A percentile compares a stretch with the other conserved stretches of the same genome.
phyloP scores from a whole-genome alignment of 2,888 invertebrate species.

The Acrobasis suavella region DNA sequence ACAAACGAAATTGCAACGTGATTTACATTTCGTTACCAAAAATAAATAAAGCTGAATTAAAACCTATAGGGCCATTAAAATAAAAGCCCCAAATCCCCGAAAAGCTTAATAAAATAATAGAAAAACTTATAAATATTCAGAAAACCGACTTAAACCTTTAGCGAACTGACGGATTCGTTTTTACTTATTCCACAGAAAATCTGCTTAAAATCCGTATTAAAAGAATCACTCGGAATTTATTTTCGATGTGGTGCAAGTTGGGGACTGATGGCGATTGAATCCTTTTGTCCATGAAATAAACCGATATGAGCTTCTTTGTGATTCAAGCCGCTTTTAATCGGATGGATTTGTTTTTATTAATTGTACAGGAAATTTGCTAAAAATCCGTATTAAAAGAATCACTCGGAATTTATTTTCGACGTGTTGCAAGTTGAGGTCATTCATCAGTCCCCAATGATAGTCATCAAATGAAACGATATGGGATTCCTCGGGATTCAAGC shows the following conservation, averaged over 20 bases:
- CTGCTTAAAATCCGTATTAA: conserved; percentile 82
- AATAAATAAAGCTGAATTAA: conserved; percentile 56
- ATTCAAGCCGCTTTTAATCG: no score
- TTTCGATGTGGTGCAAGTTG: conserved; percentile 49
- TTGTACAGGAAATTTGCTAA: conserved; percentile 82
- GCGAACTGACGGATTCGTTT: conserved; percentile 80
- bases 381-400: conserved; percentile 82
- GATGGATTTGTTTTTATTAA: conserved; percentile 82
- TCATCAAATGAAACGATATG: no score
- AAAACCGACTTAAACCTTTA: conserved; percentile 72
- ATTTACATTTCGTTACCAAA: conserved; percentile 21
- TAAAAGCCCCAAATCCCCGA: conserved; percentile 52
- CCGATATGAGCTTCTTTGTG: no score
- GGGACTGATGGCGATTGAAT: conserved; percentile 29
- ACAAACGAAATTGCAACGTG: conserved; percentile 10
- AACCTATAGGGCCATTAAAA: conserved; percentile 62
- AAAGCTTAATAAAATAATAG: conserved; percentile 78
- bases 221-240: conserved; percentile 82
- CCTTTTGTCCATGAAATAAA: no score
- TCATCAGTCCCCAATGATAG: no score
- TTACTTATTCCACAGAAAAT: conserved; percentile 82
- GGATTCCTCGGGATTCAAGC: no score
- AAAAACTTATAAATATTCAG: conserved; percentile 82
- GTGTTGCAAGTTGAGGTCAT: conserved; percentile 38
- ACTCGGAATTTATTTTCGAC: conserved; percentile 78